These are phyloP conservation scores for Calliopum simillimum DNA, from an alignment of 2,888 invertebrate genomes.

Conservation along the genomic window DNA sequence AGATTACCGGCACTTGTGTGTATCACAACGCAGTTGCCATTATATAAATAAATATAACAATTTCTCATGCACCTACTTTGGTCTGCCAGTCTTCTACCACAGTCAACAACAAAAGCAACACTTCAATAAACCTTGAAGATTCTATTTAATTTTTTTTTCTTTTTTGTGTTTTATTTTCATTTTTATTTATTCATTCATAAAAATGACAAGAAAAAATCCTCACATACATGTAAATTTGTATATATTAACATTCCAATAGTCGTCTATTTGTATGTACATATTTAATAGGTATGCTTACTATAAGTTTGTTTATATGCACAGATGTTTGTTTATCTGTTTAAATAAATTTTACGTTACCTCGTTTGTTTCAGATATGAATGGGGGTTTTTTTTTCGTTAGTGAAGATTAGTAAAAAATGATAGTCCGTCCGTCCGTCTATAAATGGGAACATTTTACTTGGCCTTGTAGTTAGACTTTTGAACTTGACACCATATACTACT, in stretches of 20 bases:
- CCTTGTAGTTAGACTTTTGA: too few relatives aligned
- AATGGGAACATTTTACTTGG: too few relatives aligned
- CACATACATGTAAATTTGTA: neutral
- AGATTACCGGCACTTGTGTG: too few relatives aligned
- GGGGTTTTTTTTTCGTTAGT: too few relatives aligned
- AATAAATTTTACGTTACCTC: neutral
- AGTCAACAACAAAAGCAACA: neutral
- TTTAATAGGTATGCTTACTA: too few relatives aligned
- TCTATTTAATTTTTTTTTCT: slow-evolving; percentile 21
- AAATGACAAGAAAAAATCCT: slow-evolving; percentile 8
- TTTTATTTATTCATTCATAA: slow-evolving; percentile 26
- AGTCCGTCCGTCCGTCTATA: too few relatives aligned
- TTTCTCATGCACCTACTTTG: neutral
- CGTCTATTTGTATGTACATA: too few relatives aligned
- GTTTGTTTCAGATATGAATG: too few relatives aligned
- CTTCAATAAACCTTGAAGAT: slow-evolving; percentile 31
- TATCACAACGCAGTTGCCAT: too few relatives aligned
- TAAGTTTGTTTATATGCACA: neutral
- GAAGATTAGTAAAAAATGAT: too few relatives aligned
- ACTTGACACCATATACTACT: too few relatives aligned
- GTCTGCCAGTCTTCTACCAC: neutral
- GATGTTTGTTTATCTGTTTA: slow-evolving; percentile 1
- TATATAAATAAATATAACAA: neutral
- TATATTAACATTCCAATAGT: neutral
- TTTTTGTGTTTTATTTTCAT: slow-evolving; percentile 10